phyloP scores from a whole-genome alignment of 1,140 invertebrate genomes.

The Brachystomella parvula region DNA sequence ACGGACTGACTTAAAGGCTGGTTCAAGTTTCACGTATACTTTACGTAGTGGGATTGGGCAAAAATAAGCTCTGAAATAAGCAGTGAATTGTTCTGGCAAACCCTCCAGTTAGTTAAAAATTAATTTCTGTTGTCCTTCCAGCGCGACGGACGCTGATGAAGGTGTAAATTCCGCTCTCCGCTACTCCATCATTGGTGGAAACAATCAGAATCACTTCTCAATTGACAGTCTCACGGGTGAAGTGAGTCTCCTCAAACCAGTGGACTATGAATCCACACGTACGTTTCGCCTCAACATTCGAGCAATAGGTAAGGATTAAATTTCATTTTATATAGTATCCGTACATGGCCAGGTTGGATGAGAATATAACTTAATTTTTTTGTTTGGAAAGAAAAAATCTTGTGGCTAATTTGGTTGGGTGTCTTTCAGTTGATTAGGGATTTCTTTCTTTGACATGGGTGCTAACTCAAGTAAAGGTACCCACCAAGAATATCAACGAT shows the following conservation, averaged over 20 bases:
- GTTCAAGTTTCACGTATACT: too few relatives aligned
- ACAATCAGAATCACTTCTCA: conserved; percentile 83
- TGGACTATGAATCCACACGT: conserved; percentile 81
- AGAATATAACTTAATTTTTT: background rate
- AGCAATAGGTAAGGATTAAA: conserved; percentile 58
- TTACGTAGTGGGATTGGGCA: too few relatives aligned
- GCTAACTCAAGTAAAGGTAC: too few relatives aligned
- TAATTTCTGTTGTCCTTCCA: conserved; percentile 36
- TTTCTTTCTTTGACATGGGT: too few relatives aligned
- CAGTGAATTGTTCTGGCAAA: background rate
- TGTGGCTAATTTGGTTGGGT: too few relatives aligned
- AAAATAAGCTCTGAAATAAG: background rate
- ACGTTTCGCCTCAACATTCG: conserved; percentile 81
- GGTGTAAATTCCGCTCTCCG: conserved; percentile 83
- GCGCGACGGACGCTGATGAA: conserved; percentile 79
- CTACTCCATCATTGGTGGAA: conserved; percentile 90
- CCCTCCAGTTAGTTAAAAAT: background rate
- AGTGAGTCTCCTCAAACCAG: conserved; percentile 64
- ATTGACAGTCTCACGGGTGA: conserved; percentile 89
- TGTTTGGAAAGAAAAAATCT: too few relatives aligned
- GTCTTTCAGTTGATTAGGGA: too few relatives aligned
- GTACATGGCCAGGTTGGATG: background rate
- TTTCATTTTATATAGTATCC: background rate
- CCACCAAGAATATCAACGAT: too few relatives aligned
- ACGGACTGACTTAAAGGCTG: too few relatives aligned